Percentiles rank a stretch among this genome's conserved stretches.
These are phyloP conservation scores for Phyllotis vaccarum DNA, from an alignment of 2,797 vertebrate genomes.

Conservation along the genomic window DNA sequence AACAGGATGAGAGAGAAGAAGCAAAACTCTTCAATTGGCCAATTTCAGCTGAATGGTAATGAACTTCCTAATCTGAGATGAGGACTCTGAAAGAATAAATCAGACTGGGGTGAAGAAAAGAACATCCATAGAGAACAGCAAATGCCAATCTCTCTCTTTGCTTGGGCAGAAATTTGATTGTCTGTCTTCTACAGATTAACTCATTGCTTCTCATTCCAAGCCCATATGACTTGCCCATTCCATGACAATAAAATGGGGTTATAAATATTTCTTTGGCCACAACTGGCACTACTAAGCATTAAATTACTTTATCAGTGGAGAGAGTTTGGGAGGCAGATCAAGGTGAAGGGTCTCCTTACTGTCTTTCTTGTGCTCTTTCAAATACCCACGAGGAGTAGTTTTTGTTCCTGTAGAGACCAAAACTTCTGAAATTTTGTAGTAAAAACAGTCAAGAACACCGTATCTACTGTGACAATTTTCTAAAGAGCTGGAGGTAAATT, in stretches of 20 bases:
- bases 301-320: neutral
- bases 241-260: neutral
- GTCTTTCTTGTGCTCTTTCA: neutral
- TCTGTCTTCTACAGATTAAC: neutral
- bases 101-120: neutral
- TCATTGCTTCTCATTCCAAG: neutral
- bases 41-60: neutral
- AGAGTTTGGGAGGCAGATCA: neutral
- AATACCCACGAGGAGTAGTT: neutral
- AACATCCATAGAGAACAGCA: neutral
- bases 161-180: neutral
- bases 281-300: fast-evolving
- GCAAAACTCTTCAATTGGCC: neutral
- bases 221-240: neutral
- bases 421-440: neutral
- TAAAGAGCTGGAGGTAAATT: neutral
- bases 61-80: neutral
- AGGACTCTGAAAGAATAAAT: neutral
- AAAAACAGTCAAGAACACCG: neutral
- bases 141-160: neutral
- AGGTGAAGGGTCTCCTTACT: neutral
- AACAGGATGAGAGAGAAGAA: neutral
- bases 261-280: neutral
- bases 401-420: neutral
- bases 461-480: neutral